Evolutionary conservation across 2,888 invertebrate species (phyloP), one percentile per base, ranked within the genome.

Genomic region (Agelastica alni): DNA sequence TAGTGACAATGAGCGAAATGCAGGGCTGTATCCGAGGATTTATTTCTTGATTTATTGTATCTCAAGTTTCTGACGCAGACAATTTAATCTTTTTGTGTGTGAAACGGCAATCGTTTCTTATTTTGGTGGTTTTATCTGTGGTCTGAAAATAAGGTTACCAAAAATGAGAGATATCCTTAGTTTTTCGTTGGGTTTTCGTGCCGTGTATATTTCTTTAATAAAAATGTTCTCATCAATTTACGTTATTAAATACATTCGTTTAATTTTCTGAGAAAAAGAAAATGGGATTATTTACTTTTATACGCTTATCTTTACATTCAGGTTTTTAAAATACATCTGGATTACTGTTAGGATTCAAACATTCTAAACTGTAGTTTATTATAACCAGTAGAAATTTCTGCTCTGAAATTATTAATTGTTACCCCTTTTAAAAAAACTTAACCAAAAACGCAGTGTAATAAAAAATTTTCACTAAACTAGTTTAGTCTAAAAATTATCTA

Each of bases 1-100:
- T 58, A 61, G 63, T 57, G 65, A 61, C 62, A 63, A 63, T 63
- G 65, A 63, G 61, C 55, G 61, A 61, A 62, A 64, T 58, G 60
- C 61, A 61, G 60, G 53, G 60, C 51, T 57, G 56, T 62, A 58
- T 58, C 53, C 53, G 4, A 59, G 64, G 64, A 63, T 65, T 65
- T 65, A 59, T 59, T 59, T 53, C 59, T 58, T 65, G 63, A 65
- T 65, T 65, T 65, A 64, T 65, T 58, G 56, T 62, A 59, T 58
- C 61, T 58, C 60, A 52, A 58, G 48, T 58, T n/a, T 22, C 47
- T 56, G 65, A 62, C 63, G 48, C 52, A 52, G 63, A 65, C 65
- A 64, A 62, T 61, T 64, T 65, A 64, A 65, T 65, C 64, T 64
- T 59, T 59, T 58, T 57, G 46, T 43, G 28, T 44, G 26, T 28